Conservation (phyloP, 2,113 vertebrate species). For the Channa maculata region DNA sequence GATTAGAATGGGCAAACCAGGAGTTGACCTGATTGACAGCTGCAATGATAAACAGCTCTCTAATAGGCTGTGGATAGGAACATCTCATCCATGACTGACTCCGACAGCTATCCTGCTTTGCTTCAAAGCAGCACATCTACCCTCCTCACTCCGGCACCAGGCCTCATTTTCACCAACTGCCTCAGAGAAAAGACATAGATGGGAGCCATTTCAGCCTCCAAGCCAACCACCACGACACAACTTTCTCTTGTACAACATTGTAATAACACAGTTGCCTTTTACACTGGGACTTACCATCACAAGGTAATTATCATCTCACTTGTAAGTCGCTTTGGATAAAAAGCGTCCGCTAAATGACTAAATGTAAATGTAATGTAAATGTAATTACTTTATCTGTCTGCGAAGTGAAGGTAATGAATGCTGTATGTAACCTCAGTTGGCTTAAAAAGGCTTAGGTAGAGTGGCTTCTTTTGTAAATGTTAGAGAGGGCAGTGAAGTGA, state of each 20-base stretch:
- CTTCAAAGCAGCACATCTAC: constrained; percentile 71
- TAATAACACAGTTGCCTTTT: constrained; percentile 26
- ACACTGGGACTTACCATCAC: constrained; percentile 30
- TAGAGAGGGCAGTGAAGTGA: constrained; percentile 37
- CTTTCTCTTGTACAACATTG: constrained; percentile 14
- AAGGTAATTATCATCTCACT: constrained; percentile 14
- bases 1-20: constrained; percentile 71
- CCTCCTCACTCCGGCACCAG: constrained; percentile 44
- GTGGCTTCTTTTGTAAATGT: constrained; percentile 40
- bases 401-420: constrained; percentile 28
- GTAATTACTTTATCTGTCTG: constrained; percentile 16
- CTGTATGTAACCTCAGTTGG: constrained; percentile 4
- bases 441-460: constrained; percentile 10
- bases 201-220: constrained; percentile 58
- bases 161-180: constrained; percentile 69
- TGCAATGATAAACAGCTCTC: constrained; percentile 78
- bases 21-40: constrained; percentile 67
- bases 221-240: constrained; percentile 36
- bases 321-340: too few relatives aligned
- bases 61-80: constrained; percentile 76
- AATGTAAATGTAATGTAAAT: too few relatives aligned
- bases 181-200: constrained; percentile 52
- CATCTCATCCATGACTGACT: constrained; percentile 78
- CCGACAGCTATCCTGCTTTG: constrained; percentile 71
- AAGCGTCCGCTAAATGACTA: too few relatives aligned